A percentile compares a stretch with the other conserved stretches of the same genome.
Evolutionary conservation across 2,888 invertebrate genomes (phyloP).

Genomic region (Flabesymbios commensalis): DNA sequence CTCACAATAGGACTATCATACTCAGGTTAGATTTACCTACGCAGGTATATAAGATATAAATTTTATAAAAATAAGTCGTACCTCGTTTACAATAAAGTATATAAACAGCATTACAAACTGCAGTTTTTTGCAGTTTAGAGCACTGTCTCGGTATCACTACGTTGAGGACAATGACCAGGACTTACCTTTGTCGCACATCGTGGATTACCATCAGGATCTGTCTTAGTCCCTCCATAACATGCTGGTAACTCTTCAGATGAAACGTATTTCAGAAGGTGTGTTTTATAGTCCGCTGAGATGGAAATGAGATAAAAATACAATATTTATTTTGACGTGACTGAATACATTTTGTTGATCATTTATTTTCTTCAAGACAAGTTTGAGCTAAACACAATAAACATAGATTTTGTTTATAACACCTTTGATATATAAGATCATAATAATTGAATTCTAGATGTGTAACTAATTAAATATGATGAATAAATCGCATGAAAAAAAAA

Average conservation of each 20-base stretch:
- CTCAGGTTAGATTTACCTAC: too few species aligned
- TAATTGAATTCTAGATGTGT: background rate
- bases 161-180: too few species aligned
- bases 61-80: too few species aligned
- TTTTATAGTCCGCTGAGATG: constrained; percentile 68
- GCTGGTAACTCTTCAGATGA: constrained; percentile 36
- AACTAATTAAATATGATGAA: too few species aligned
- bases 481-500: too few species aligned
- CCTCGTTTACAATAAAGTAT: too few species aligned
- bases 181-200: constrained; percentile 32
- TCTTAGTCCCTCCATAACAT: constrained; percentile 35
- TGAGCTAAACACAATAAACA: background rate
- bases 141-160: too few species aligned
- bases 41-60: too few species aligned
- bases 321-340: background rate
- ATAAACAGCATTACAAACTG: too few species aligned
- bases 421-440: background rate
- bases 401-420: background rate
- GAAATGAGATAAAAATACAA: background rate
- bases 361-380: background rate
- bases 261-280: constrained; percentile 64
- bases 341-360: background rate
- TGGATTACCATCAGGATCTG: constrained; percentile 37
- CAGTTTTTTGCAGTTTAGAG: too few species aligned
- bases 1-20: too few species aligned